These are phyloP conservation scores for Phragmatobia fuliginosa DNA, from an alignment of 2,888 invertebrate species.

Conservation along the genomic window DNA sequence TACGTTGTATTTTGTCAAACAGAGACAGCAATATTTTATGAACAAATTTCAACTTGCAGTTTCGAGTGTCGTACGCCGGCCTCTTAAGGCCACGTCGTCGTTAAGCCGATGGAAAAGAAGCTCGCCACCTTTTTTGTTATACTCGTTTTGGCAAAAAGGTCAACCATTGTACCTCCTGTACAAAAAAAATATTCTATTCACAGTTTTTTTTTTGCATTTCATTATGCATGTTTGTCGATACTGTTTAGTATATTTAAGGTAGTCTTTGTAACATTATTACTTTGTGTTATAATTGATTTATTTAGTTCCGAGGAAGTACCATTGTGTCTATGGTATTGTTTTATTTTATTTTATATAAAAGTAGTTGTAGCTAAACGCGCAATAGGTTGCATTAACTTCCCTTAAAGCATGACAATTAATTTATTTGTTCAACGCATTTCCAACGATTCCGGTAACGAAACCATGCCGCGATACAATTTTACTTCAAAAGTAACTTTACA, in stretches of 20 bases:
- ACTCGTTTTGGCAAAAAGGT: neutral
- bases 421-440: too few relatives aligned
- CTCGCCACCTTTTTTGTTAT: neutral
- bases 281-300: neutral
- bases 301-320: constrained; percentile 17
- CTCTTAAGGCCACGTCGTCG: too few relatives aligned
- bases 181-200: neutral
- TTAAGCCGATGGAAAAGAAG: neutral
- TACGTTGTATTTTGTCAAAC: too few relatives aligned
- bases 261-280: neutral
- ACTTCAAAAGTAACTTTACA: too few relatives aligned
- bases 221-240: too few relatives aligned
- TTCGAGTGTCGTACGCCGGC: too few relatives aligned
- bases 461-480: too few relatives aligned
- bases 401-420: neutral
- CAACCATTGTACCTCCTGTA: neutral
- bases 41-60: too few relatives aligned
- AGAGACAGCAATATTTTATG: too few relatives aligned
- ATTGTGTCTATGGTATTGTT: constrained; percentile 16
- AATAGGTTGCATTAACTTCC: neutral
- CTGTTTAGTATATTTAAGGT: neutral
- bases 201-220: neutral
- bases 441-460: too few relatives aligned
- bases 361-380: neutral
- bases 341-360: neutral